These are phyloP conservation scores for Rhabdomys dilectus DNA, from an alignment of 2,113 vertebrate genomes.

Conservation along the genomic window DNA sequence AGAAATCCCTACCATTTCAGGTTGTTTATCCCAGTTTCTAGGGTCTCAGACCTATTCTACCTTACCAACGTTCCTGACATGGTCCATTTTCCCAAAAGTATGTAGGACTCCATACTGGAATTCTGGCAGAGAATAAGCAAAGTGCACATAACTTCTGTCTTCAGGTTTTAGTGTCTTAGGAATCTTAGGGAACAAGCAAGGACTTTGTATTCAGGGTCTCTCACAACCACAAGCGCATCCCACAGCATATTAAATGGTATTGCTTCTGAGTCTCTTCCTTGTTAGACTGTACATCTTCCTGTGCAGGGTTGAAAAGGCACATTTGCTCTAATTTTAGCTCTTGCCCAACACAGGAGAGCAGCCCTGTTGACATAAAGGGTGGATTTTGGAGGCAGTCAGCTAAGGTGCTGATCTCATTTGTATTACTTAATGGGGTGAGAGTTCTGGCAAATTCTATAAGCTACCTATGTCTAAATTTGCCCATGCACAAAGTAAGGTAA, in stretches of 20 bases:
- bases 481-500: neutral
- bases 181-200: neutral
- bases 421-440: neutral
- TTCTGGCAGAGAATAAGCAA: neutral
- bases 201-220: conserved; percentile 11
- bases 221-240: neutral
- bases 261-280: neutral
- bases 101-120: neutral
- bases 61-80: too few species aligned
- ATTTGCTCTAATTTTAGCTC: neutral
- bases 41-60: too few species aligned
- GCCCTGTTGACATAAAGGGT: neutral
- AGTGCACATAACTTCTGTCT: neutral
- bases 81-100: too few species aligned
- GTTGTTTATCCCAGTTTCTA: too few species aligned
- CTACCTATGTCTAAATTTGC: neutral
- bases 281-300: neutral
- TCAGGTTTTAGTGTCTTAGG: conserved; percentile 43
- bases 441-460: neutral
- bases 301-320: neutral
- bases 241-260: neutral
- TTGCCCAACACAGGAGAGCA: neutral
- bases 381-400: neutral
- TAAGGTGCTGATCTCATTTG: neutral
- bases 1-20: too few species aligned